Base-by-base conservation (phyloP, 2,888 invertebrate genomes). In the Epinotia nisella region DNA sequence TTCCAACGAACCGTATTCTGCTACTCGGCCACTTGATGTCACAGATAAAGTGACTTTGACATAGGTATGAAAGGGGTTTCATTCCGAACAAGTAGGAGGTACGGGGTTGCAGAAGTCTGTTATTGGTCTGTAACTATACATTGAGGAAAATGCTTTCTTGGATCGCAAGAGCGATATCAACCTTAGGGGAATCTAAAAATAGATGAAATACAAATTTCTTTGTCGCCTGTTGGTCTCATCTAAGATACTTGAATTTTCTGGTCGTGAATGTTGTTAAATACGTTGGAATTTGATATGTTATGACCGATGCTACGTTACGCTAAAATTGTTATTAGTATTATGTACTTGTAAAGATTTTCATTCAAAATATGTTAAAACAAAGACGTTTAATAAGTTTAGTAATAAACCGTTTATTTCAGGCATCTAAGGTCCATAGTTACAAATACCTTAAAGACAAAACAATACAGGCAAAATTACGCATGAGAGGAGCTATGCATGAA, bases 21-120 rank as follows among this genome's bases (percentile, higher is more conserved):
- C 69, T 69, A 69, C 61, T 69, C 69, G 61, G 53, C 68, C 68
- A 60, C 68, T 60, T 53, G 68, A 60, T 69, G 61, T 61, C 69
- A 61, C 69, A 24, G 69, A 70, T 61, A 61, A 61, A 53, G 17
- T 61, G 61, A 70, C 69, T 70, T 70, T 70, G 69, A 70, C 53
- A 41, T 60, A 24, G 69, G 69, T 70, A 70, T 61, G 60, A 70
- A 55, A 61, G 55, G 60, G 68, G 61, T 70, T 61, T 60, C 69
- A 55, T 70, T 70, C 53, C 39, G 35, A 58, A 39, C 39, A 70
- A 70, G 69, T 24, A 61, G 41, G 53, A 41, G 61, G 53, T 70
- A 70, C 61, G 11, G 53, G 39, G 11, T 13, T 58, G 11, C 10
- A 11, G 39, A 21, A 21, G 51, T 35, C n/a, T n/a, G 19, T 65